These are phyloP conservation scores for Ptiloglossa arizonensis DNA, from an alignment of 1,140 invertebrate species.

Conservation along the genomic window DNA sequence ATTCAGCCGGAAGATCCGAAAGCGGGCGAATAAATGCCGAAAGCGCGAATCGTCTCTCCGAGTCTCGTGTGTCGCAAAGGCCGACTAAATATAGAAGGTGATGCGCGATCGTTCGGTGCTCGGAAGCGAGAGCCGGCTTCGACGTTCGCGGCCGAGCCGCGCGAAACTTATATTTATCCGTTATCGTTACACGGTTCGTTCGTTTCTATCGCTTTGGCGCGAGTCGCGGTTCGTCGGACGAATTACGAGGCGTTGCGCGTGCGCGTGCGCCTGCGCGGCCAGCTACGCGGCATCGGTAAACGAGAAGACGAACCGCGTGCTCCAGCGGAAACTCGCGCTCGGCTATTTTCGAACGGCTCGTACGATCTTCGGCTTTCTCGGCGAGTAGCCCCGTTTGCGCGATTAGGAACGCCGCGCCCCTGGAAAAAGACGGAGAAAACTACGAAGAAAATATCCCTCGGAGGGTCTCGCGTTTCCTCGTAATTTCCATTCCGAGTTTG, in stretches of 20 bases:
- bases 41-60: conserved; percentile 6
- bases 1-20: conserved; percentile 4
- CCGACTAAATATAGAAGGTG: conserved; percentile 24
- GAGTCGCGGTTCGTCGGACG: not conserved
- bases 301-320: not conserved
- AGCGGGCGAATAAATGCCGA: conserved; percentile 3
- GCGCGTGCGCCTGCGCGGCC: not conserved
- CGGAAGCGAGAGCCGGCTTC: not conserved
- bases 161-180: conserved; percentile 39
- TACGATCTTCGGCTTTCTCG: too few relatives aligned
- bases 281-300: too few relatives aligned
- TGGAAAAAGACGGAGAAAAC: too few relatives aligned
- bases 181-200: conserved; percentile 16
- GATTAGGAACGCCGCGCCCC: too few relatives aligned
- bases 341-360: too few relatives aligned
- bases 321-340: too few relatives aligned
- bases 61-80: conserved; percentile 22
- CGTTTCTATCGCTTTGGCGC: conserved; percentile 23
- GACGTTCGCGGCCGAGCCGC: not conserved
- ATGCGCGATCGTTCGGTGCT: conserved; percentile 26
- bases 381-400: too few relatives aligned
- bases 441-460: too few relatives aligned
- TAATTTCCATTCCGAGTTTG: too few relatives aligned
- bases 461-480: too few relatives aligned
- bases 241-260: not conserved